phyloP scores from a whole-genome alignment of 2,113 vertebrate species.

The Antennarius striatus region DNA sequence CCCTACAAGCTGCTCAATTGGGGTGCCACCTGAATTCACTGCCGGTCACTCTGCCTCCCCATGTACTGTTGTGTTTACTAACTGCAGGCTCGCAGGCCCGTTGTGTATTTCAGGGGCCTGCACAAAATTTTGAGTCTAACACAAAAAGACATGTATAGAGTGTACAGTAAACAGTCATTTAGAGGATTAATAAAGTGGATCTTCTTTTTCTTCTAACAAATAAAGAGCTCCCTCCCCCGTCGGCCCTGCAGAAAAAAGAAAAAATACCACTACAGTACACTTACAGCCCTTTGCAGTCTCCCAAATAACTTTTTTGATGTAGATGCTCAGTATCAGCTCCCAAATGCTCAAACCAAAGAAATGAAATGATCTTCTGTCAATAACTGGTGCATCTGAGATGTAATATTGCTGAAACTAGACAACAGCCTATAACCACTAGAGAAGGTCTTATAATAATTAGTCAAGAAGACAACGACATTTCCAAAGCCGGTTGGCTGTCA shows the following conservation, averaged over 20 bases:
- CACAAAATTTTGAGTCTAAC: too few species aligned
- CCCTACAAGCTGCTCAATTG: too few species aligned
- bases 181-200: too few species aligned
- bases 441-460: constrained; percentile 1
- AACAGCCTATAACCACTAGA: not conserved
- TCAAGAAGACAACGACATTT: constrained; percentile 2
- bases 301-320: not conserved
- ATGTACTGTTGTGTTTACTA: too few species aligned
- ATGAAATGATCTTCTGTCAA: not conserved
- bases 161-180: too few species aligned
- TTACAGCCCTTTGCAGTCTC: not conserved
- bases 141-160: too few species aligned
- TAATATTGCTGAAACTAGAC: constrained; percentile 3
- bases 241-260: not conserved
- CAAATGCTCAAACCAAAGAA: not conserved
- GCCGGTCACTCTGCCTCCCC: too few species aligned
- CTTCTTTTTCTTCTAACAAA: too few species aligned
- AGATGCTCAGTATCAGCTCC: not conserved
- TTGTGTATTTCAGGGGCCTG: too few species aligned
- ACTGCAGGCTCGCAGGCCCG: too few species aligned
- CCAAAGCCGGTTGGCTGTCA: constrained; percentile 54
- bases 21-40: too few species aligned
- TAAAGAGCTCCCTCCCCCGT: too few species aligned
- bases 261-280: not conserved
- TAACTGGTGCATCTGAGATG: not conserved